A percentile compares a stretch with the other conserved stretches of the same genome.
These are phyloP conservation scores for Athalia circularis DNA, from an alignment of 2,888 invertebrate species.

Conservation along the genomic window DNA sequence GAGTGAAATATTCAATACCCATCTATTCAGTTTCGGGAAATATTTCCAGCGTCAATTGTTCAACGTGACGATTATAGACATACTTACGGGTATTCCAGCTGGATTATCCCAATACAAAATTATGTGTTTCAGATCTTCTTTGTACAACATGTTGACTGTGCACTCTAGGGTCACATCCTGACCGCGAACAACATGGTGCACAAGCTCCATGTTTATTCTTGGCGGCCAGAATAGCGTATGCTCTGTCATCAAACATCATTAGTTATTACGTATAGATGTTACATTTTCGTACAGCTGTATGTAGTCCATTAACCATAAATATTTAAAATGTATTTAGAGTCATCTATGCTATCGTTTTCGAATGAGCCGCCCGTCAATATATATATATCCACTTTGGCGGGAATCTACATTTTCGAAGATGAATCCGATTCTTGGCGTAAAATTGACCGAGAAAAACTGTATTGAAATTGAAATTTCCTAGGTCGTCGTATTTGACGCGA, in stretches of 20 bases:
- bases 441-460: no score
- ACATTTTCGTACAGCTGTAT: no score
- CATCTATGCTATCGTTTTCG: no score
- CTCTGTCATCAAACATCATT: slow-evolving; percentile 25
- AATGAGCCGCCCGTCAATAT: no score
- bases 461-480: no score
- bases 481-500: no score
- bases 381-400: slow-evolving; percentile 59
- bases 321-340: no score
- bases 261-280: slow-evolving; percentile 1
- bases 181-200: slow-evolving; percentile 63
- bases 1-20: background rate
- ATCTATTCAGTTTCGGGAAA: no score
- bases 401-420: slow-evolving; percentile 66
- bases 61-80: background rate
- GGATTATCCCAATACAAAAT: slow-evolving; percentile 59
- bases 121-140: no score
- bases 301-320: no score
- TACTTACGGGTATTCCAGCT: slow-evolving; percentile 4
- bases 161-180: slow-evolving; percentile 64
- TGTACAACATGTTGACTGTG: slow-evolving; percentile 50
- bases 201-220: slow-evolving; percentile 51
- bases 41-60: background rate
- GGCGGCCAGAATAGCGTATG: background rate
- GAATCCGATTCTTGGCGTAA: slow-evolving; percentile 75